Conservation (phyloP, 2,888 invertebrate species). For the Therioaphis trifolii region DNA sequence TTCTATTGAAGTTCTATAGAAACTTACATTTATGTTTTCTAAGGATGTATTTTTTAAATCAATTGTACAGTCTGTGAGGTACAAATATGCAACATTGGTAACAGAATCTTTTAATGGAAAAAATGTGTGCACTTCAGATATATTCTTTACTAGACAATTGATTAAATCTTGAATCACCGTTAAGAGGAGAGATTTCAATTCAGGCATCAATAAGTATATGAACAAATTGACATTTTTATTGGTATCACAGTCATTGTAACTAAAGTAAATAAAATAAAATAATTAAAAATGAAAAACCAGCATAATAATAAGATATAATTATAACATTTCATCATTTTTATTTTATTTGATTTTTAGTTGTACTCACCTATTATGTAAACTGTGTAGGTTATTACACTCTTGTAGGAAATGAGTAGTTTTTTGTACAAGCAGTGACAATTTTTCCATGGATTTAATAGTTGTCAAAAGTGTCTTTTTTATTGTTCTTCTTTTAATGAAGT, state of each 20-base stretch:
- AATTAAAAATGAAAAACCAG: background rate
- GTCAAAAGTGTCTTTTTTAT: background rate
- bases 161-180: slow-evolving; percentile 36
- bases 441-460: slow-evolving; percentile 50
- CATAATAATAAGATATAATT: no score
- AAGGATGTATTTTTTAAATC: slow-evolving; percentile 46
- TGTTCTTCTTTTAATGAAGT: background rate
- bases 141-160: slow-evolving; percentile 29
- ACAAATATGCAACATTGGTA: slow-evolving; percentile 30
- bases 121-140: slow-evolving; percentile 45
- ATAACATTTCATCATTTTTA: background rate
- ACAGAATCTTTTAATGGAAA: slow-evolving; percentile 48
- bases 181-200: slow-evolving; percentile 31
- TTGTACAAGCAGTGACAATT: slow-evolving; percentile 45
- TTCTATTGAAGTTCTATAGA: no score
- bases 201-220: slow-evolving; percentile 49
- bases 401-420: slow-evolving; percentile 42
- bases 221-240: slow-evolving; percentile 32
- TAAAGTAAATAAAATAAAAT: slow-evolving; percentile 3
- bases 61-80: slow-evolving; percentile 29
- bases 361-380: slow-evolving; percentile 6
- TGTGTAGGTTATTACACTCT: slow-evolving; percentile 45
- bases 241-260: background rate
- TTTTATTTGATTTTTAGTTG: background rate
- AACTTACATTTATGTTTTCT: slow-evolving; percentile 54